These are phyloP conservation scores for Lampris megalopsis DNA, from an alignment of 2,113 vertebrate species.

Conservation along the genomic window DNA sequence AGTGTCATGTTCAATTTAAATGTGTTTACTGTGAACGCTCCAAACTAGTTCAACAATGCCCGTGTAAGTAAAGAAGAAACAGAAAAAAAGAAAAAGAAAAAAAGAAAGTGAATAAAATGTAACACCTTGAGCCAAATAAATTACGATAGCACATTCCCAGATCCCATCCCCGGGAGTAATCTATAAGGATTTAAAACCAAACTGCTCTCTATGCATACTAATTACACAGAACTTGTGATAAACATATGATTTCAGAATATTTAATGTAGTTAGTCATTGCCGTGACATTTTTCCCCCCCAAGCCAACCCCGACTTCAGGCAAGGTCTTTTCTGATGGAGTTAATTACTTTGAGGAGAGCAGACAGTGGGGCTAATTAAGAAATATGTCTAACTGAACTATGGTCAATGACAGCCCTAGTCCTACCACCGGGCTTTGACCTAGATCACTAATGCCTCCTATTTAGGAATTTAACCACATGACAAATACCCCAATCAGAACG, in stretches of 20 bases:
- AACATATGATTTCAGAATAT: constrained; percentile 72
- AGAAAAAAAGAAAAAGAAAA: background rate
- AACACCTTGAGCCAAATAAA: constrained; percentile 71
- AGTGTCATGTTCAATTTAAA: constrained; percentile 68
- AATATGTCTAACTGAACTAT: constrained; percentile 72
- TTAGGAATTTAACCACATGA: constrained; percentile 69
- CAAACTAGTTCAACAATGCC: constrained; percentile 57
- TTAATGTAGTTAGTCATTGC: constrained; percentile 62
- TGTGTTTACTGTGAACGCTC: constrained; percentile 60
- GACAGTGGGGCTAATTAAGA: constrained; percentile 80
- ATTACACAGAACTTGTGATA: constrained; percentile 68
- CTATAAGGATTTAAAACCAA: constrained; percentile 67
- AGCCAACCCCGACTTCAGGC: constrained; percentile 69
- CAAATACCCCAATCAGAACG: constrained; percentile 72
- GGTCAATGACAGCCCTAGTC: constrained; percentile 70
- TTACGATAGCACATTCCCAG: constrained; percentile 63
- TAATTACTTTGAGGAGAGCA: constrained; percentile 78
- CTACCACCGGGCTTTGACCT: constrained; percentile 71
- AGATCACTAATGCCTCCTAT: constrained; percentile 72
- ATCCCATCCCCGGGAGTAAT: constrained; percentile 67
- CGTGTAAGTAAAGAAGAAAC: constrained; percentile 18
- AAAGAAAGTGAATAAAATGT: background rate
- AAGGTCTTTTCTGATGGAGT: constrained; percentile 76
- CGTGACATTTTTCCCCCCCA: constrained; percentile 25
- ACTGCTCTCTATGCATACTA: constrained; percentile 67